These are phyloP conservation scores for Agonopterix arenella DNA, from an alignment of 2,888 invertebrate species.

Conservation along the genomic window DNA sequence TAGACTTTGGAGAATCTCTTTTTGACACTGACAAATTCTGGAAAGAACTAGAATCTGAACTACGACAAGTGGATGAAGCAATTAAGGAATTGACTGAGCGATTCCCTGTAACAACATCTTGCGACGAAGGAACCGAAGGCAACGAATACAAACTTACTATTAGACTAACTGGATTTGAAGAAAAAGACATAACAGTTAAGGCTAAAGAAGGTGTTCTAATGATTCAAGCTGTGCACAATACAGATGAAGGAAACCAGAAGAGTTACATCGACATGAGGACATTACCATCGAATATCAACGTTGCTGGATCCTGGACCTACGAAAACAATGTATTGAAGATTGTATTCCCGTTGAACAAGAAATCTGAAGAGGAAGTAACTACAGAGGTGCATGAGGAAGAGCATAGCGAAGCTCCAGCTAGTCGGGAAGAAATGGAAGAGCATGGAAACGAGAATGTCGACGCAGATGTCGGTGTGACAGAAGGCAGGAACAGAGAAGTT, in stretches of 20 bases:
- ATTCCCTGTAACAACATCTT: conserved; percentile 30
- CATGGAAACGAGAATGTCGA: conserved; percentile 19
- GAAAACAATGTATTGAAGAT: conserved; percentile 37
- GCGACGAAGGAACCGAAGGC: conserved; percentile 29
- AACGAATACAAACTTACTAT: conserved; percentile 47
- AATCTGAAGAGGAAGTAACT: conserved; percentile 10
- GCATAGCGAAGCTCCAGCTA: conserved; percentile 6
- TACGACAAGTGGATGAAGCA: conserved; percentile 38
- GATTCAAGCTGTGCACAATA: conserved; percentile 47
- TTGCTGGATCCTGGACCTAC: conserved; percentile 49
- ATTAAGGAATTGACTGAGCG: conserved; percentile 31
- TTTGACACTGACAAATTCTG: conserved; percentile 54
- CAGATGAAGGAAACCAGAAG: conserved; percentile 16
- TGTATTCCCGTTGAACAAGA: conserved; percentile 37
- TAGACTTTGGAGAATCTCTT: conserved; percentile 26
- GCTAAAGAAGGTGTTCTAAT: conserved; percentile 48
- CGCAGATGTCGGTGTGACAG: conserved; percentile 35
- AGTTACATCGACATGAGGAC: conserved; percentile 42
- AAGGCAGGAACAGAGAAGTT: conserved; percentile 24
- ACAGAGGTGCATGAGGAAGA: neutral
- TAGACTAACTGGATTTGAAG: conserved; percentile 38
- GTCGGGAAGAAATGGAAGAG: conserved; percentile 42
- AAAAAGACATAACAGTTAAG: conserved; percentile 56
- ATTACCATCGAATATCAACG: conserved; percentile 37
- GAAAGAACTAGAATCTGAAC: conserved; percentile 35